Base-by-base conservation (phyloP, 2,113 vertebrate species). In the Alosa alosa region DNA sequence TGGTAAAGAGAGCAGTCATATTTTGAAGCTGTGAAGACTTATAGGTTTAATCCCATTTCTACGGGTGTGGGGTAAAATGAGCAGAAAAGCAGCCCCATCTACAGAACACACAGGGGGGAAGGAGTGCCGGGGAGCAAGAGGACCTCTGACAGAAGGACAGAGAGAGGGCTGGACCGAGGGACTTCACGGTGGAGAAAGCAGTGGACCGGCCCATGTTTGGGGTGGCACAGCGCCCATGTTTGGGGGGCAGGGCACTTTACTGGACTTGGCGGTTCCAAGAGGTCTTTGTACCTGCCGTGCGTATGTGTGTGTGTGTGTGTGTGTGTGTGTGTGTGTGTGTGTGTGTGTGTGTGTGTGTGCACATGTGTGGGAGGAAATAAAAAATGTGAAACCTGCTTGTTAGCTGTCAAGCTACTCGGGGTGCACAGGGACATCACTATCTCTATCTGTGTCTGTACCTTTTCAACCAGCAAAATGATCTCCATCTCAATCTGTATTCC, bases 151-250 rank as follows among this genome's bases (percentile, higher is more conserved):
- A n/a, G 81, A 99, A 97, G 0, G 98, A 9, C 52, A 99, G 94
- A 99, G 98, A 94, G 99, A 99, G 91, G 98, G 99, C 93, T 99
- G 98, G 81, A 99, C 91, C 17, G 17, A 18, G 15, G 52, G 47
- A 98, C 98, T 99, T 89, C n/a, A 99, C 98, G 98, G 93, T 99
- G 98, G 31, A 99, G 96, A 94, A 99, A 99, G 93, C 98, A 99
- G 94, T 45, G 98, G 98, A 6, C 98, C 98, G 46, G 46, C 99
- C 98, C 85, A 99, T 99, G 95, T 99, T 99, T 0, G 98, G 98
- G n/a, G 98, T 99, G 90, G 90, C 98, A 99, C 41, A 99, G 97
- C 0, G 98, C 99, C 98, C 85, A 99, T 99, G 95, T 99, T 99
- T 0, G 98, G 98, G n/a, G 98, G 99, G n/a, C 97, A 0, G 98